These are phyloP conservation scores for Zaprionus capensis DNA, from an alignment of 1,140 invertebrate species.

Conservation along the genomic window DNA sequence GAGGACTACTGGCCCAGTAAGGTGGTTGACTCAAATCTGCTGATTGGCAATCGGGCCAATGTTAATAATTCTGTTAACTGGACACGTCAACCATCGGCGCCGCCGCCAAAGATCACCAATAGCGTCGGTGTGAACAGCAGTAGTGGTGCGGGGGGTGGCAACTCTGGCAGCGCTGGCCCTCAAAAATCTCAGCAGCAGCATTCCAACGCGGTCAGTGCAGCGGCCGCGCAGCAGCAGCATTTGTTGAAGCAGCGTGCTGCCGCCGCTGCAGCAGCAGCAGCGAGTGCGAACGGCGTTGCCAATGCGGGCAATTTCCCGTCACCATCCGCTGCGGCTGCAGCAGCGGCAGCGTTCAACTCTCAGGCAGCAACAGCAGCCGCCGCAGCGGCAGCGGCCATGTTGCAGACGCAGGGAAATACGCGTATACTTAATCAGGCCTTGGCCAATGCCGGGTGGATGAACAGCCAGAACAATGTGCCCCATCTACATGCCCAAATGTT, in stretches of 20 bases:
- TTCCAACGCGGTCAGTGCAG: conserved; percentile 31
- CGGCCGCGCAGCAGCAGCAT: conserved; percentile 66
- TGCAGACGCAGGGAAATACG: conserved; percentile 56
- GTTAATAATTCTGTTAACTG: conserved; percentile 86
- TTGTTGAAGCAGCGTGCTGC: conserved; percentile 67
- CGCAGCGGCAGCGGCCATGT: conserved; percentile 64
- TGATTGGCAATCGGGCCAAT: conserved; percentile 86
- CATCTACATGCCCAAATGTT: conserved; percentile 81
- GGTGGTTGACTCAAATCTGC: conserved; percentile 90
- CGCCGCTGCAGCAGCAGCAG: conserved; percentile 50
- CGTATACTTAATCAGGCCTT: conserved; percentile 70
- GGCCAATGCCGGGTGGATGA: conserved; percentile 77
- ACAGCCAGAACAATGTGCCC: conserved; percentile 66
- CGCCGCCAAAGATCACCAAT: conserved; percentile 75
- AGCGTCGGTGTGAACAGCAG: neutral
- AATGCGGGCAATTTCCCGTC: conserved; percentile 52
- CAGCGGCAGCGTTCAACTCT: conserved; percentile 67
- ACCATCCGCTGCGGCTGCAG: conserved; percentile 64
- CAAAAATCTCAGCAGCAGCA: conserved; percentile 81
- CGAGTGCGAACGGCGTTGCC: conserved; percentile 56
- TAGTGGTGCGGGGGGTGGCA: conserved; percentile 20
- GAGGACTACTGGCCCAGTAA: conserved; percentile 96
- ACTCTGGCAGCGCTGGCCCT: conserved; percentile 33
- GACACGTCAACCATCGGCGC: conserved; percentile 86
- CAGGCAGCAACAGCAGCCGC: conserved; percentile 56